Evolutionary conservation across 2,888 invertebrate genomes (phyloP).

Genomic region (Hydrotaea cyrtoneurina): DNA sequence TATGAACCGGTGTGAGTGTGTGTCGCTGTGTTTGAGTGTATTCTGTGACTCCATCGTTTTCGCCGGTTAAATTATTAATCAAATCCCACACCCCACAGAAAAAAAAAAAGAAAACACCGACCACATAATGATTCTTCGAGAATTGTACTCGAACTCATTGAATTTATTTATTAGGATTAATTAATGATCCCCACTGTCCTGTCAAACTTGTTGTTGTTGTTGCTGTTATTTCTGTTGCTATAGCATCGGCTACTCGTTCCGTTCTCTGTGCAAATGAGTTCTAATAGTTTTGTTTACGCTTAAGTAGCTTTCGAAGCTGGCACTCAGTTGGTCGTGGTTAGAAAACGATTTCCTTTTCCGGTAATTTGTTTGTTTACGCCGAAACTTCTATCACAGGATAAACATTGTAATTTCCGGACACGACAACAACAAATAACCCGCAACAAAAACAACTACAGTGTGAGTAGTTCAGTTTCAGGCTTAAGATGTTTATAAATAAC

Average conservation of each 20-base stretch:
- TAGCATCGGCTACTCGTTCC: too few species aligned
- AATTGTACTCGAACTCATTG: constrained; percentile 41
- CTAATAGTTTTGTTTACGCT: constrained; percentile 37
- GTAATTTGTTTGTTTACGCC: constrained; percentile 29
- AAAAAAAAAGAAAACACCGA: not conserved
- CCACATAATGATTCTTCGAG: not conserved
- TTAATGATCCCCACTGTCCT: constrained; percentile 68
- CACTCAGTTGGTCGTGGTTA: constrained; percentile 20
- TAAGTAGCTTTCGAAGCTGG: not conserved
- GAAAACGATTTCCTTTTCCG: constrained; percentile 27
- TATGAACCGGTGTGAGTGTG: not conserved
- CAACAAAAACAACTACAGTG: too few species aligned
- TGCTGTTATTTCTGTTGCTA: constrained; percentile 31
- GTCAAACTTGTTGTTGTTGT: constrained; percentile 60
- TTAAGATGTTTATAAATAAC: too few species aligned
- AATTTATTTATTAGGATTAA: constrained; percentile 62
- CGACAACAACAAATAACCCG: too few species aligned
- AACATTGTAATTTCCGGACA: too few species aligned
- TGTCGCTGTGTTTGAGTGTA: constrained; percentile 5
- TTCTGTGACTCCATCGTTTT: constrained; percentile 33
- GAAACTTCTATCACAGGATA: not conserved
- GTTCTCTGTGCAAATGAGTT: constrained; percentile 3
- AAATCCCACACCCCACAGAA: constrained; percentile 24
- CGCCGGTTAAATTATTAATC: constrained; percentile 71
- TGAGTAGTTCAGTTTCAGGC: too few species aligned